Evolutionary conservation across 2,888 invertebrate species (phyloP).

Genomic region (Xanthorhoe designata): DNA sequence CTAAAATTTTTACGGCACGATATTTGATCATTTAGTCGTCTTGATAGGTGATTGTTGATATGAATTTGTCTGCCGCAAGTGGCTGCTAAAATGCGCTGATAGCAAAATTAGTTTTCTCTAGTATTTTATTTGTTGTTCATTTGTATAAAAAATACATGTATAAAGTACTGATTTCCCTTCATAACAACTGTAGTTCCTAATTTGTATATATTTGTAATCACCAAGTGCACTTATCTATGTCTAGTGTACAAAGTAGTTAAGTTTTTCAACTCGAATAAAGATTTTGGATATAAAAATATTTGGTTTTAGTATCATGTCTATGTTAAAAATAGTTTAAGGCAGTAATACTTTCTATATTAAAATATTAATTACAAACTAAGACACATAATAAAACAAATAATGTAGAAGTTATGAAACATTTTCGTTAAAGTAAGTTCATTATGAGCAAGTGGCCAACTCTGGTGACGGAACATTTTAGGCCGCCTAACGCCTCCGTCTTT

Average conservation of each 20-base stretch:
- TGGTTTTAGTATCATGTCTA: slow-evolving; percentile 12
- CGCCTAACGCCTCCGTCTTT: no score
- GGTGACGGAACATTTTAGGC: no score
- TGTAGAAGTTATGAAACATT: neutral
- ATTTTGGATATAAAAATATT: slow-evolving; percentile 21
- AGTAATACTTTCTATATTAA: slow-evolving; percentile 10
- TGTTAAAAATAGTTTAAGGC: neutral
- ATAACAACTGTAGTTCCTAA: slow-evolving; percentile 18
- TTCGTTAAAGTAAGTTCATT: neutral
- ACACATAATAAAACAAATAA: neutral
- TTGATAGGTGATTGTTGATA: no score
- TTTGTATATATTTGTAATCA: slow-evolving; percentile 8
- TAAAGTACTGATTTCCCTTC: neutral
- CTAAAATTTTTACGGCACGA: no score
- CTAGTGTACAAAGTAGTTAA: slow-evolving; percentile 7
- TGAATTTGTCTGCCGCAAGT: no score
- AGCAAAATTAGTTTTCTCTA: no score
- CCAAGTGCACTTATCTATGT: slow-evolving; percentile 36
- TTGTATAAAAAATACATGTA: no score
- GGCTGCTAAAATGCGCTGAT: no score
- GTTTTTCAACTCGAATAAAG: slow-evolving; percentile 17
- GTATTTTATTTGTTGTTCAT: no score
- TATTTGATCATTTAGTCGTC: no score
- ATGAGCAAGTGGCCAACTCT: no score
- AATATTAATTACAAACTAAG: slow-evolving; percentile 7